phyloP scores from a whole-genome alignment of 2,888 invertebrate genomes.

The Ecdyonurus torrentis region DNA sequence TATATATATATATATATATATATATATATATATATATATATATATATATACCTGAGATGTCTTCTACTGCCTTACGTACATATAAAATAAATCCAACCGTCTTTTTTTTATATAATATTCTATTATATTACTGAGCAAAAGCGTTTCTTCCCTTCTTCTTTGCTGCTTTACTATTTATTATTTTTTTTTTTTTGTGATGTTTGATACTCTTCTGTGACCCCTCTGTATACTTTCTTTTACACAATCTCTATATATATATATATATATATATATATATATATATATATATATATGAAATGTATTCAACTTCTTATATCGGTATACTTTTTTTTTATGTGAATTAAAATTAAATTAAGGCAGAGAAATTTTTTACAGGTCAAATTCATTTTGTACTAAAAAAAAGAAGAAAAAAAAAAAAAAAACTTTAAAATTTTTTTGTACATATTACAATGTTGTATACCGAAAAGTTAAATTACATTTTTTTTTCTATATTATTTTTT shows the following conservation, averaged over 20 bases:
- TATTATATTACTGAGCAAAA: no score
- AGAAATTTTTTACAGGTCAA: neutral
- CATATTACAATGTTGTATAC: no score
- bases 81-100: neutral
- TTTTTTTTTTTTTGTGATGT: neutral
- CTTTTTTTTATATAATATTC: neutral
- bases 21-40: no score
- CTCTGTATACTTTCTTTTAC: neutral
- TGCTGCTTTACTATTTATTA: no score
- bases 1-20: no score
- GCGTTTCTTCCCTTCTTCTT: no score
- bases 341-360: neutral
- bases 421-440: conserved; percentile 2
- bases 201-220: neutral
- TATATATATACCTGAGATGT: neutral
- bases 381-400: neutral
- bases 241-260: neutral
- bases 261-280: no score
- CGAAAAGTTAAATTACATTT: no score
- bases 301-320: no score
- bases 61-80: neutral
- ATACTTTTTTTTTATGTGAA: neutral
- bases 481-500: no score
- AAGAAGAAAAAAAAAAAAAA: conserved; percentile 1
- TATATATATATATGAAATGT: no score